phyloP scores from a whole-genome alignment of 1,140 invertebrate species.

The Lutraria rhynchaena region DNA sequence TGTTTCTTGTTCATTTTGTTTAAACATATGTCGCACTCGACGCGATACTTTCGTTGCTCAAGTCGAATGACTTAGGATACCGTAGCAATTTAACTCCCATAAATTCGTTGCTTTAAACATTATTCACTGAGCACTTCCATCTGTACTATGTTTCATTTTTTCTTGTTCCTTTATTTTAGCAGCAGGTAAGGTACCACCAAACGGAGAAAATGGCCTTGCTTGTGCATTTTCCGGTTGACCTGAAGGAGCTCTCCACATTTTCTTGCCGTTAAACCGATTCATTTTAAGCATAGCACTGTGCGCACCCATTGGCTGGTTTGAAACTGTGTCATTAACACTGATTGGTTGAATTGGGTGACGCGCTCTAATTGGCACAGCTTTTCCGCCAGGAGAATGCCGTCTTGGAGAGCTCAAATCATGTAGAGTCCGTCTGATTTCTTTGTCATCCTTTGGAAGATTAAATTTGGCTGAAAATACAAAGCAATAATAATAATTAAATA shows the following conservation, averaged over 20 bases:
- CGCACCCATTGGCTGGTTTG: conserved; percentile 23
- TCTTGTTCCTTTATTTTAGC: conserved; percentile 50
- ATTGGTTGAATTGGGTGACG: conserved; percentile 53
- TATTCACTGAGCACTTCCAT: background rate
- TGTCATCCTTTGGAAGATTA: conserved; percentile 25
- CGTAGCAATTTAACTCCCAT: no score
- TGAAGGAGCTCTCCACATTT: conserved; percentile 56
- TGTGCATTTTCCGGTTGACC: conserved; percentile 44
- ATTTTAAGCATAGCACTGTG: background rate
- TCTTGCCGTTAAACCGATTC: conserved; percentile 33
- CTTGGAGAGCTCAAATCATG: conserved; percentile 47
- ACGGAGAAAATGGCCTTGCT: conserved; percentile 55
- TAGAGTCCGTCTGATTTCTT: conserved; percentile 39
- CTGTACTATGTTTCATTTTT: conserved; percentile 15
- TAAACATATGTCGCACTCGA: no score
- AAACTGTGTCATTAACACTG: background rate
- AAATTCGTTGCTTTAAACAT: no score
- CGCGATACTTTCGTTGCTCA: no score
- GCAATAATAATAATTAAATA: background rate
- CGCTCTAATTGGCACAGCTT: conserved; percentile 52
- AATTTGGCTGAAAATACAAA: conserved; percentile 28
- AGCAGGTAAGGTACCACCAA: conserved; percentile 50
- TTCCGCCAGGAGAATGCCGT: conserved; percentile 7
- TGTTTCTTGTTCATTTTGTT: no score
- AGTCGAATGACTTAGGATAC: no score